Evolutionary conservation across 2,797 vertebrate species (phyloP).

Genomic region (Esox lucius): DNA sequence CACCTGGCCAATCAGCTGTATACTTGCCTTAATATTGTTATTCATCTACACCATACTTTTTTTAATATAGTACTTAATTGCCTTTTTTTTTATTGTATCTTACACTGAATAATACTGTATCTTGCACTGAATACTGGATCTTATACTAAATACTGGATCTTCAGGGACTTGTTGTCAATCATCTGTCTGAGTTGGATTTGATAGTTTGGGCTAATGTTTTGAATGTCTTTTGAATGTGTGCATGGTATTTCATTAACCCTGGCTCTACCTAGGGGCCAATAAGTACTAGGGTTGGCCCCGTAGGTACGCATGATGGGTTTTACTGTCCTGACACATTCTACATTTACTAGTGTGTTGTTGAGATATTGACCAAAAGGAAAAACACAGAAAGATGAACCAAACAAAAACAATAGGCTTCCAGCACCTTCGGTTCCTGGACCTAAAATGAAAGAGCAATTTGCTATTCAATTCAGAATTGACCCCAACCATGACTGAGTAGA

Average conservation of each 20-base stretch:
- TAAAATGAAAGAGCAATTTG: neutral
- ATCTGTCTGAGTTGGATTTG: neutral
- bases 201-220: neutral
- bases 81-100: too few species aligned
- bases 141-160: neutral
- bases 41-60: too few species aligned
- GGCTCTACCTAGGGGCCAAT: neutral
- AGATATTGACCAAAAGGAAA: constrained; percentile 1
- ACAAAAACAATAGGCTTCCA: neutral
- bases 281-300: neutral
- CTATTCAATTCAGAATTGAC: neutral
- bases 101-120: too few species aligned
- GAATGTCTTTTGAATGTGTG: constrained; percentile 1
- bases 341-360: neutral
- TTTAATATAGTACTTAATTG: too few species aligned
- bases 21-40: too few species aligned
- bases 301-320: neutral
- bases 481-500: neutral
- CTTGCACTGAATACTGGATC: too few species aligned
- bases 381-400: neutral
- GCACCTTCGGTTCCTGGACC: neutral
- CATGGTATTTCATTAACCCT: neutral
- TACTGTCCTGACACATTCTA: neutral
- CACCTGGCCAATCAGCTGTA: too few species aligned
- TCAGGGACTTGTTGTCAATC: neutral